These are phyloP conservation scores for Heliconius hermathena DNA, from an alignment of 1,140 invertebrate genomes.

Conservation along the genomic window DNA sequence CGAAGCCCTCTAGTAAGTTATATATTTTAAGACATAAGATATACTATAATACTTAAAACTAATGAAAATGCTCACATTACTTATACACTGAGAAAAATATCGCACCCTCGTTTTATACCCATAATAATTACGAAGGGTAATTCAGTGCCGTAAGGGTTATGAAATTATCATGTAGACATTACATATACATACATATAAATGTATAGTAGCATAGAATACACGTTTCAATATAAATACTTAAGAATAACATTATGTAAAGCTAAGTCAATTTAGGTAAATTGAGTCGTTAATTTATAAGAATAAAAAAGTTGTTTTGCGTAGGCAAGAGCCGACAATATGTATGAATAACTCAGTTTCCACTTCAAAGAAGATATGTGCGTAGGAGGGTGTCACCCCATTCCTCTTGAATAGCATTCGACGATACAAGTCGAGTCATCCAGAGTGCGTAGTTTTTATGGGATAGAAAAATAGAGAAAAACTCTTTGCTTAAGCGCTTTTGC, in stretches of 20 bases:
- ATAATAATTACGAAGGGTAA: conserved; percentile 66
- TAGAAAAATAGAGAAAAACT: conserved; percentile 44
- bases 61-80: background rate
- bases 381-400: conserved; percentile 72
- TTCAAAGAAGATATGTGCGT: conserved; percentile 67
- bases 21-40: background rate
- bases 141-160: conserved; percentile 57
- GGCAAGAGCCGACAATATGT: conserved; percentile 26
- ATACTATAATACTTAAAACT: background rate
- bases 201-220: too few relatives aligned
- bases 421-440: conserved; percentile 55
- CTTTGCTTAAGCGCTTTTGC: conserved; percentile 16
- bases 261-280: background rate
- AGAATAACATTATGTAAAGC: background rate
- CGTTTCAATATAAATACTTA: background rate
- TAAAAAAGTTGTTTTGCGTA: conserved; percentile 21
- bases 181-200: background rate
- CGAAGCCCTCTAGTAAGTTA: too few relatives aligned
- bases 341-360: conserved; percentile 62
- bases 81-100: conserved; percentile 32
- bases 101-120: conserved; percentile 56
- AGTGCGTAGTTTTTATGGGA: conserved; percentile 49
- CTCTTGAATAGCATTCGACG: conserved; percentile 61
- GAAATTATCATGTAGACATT: conserved; percentile 53
- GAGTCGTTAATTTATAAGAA: background rate